Evolutionary conservation across 2,113 vertebrate genomes (phyloP), one percentile per base, ranked within the genome.

Genomic region (Sander lucioperca): DNA sequence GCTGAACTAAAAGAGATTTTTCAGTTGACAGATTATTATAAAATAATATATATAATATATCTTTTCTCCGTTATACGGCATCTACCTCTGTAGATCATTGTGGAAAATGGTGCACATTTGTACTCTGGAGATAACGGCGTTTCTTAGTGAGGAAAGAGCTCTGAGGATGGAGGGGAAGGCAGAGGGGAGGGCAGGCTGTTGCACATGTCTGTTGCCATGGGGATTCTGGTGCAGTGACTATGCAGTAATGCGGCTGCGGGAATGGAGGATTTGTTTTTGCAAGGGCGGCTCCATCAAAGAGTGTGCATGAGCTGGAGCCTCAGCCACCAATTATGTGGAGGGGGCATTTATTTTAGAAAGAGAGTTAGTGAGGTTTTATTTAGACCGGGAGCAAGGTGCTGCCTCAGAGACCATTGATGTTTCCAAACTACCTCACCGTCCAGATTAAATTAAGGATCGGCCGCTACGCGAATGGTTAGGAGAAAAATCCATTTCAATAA

Each of bases 121-220:
- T 81, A 78, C 76, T 90, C 75, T 80, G 36, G 9, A 74, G 70
- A 85, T 91, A 75, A 67, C 59, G 47, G 72, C 87, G 57, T 88
- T 86, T 87, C 79, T 69, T 66, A 39, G 76, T 65, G 63, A 83
- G 79, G 47, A 82, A 77, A 66, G 82, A 74, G 79, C 53, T 77
- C 57, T 56, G 61, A 71, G 56, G 82, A 79, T 33, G 74, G 84
- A 57, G 53, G 27, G 62, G 57, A 33, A 1, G 36, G 56, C 53
- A 16, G 64, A 23, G 70, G 69, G 78, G 63, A 73, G 66, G 77
- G 83, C 79, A 88, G 88, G 80, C 90, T 93, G 89, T 94, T 94
- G 92, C 93, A 94, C 92, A 93, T 91, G 86, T 89, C 92, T 94
- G 95, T 95, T 95, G 91, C 94, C 93, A 95, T 95, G 94, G 95